phyloP scores from a whole-genome alignment of 2,113 vertebrate species.

The Nasalis larvatus region DNA sequence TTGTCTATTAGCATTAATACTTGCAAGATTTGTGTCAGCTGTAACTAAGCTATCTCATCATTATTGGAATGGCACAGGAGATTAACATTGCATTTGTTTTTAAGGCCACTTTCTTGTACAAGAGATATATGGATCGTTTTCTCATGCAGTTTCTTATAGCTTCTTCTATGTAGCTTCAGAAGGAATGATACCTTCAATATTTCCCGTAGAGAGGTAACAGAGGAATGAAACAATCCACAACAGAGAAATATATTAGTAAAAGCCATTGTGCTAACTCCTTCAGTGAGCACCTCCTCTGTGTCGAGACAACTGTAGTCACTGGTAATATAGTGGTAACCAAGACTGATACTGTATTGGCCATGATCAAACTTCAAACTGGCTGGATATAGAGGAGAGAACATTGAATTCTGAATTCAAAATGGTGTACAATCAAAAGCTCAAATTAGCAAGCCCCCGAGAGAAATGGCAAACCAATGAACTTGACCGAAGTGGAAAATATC shows the following conservation, averaged over 20 bases:
- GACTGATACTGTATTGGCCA: background rate
- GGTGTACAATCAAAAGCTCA: background rate
- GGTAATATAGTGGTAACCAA: background rate
- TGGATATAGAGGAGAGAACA: background rate
- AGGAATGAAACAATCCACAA: background rate
- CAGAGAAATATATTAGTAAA: background rate
- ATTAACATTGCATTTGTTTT: background rate
- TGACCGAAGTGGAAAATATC: background rate
- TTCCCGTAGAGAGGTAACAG: background rate
- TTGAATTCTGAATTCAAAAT: background rate
- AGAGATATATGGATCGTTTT: background rate
- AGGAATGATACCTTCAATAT: background rate
- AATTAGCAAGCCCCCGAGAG: background rate
- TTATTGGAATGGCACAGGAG: background rate
- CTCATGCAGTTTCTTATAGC: background rate
- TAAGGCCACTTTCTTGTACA: constrained; percentile 40
- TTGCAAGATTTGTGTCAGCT: background rate
- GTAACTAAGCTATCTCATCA: background rate
- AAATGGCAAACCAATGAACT: background rate
- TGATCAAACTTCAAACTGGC: background rate
- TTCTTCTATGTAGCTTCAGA: background rate
- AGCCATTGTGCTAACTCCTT: background rate
- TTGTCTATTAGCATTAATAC: background rate
- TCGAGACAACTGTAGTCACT: background rate
- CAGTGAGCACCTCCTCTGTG: no score